Evolutionary conservation across 2,797 vertebrate species (phyloP).

Genomic region (Amblyraja radiata): DNA sequence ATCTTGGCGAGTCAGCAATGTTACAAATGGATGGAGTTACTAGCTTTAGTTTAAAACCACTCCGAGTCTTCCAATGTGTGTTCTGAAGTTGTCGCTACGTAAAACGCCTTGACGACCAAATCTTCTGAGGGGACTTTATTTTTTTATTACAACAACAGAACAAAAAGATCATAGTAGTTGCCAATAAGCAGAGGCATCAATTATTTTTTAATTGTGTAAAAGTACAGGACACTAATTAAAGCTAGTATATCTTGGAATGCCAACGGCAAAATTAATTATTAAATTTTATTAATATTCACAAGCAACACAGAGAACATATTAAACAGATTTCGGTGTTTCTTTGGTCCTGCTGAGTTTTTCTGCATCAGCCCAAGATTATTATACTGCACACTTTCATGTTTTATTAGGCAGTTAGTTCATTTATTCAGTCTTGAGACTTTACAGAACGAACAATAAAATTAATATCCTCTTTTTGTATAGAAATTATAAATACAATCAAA

Average conservation of each 20-base stretch:
- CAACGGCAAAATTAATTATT: constrained; percentile 99
- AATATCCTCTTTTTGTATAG: background rate
- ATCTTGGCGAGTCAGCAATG: background rate
- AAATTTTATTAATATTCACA: constrained; percentile 99
- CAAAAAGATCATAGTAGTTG: constrained; percentile 80
- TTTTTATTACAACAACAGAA: constrained; percentile 84
- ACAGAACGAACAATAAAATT: background rate
- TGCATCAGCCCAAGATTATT: constrained; percentile 55
- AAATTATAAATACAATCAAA: background rate
- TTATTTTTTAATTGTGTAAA: constrained; percentile 99
- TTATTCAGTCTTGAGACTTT: background rate
- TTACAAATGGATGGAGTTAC: background rate
- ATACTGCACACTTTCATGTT: constrained; percentile 13
- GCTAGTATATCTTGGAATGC: constrained; percentile 98
- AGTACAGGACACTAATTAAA: constrained; percentile 99
- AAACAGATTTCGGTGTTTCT: constrained; percentile 89
- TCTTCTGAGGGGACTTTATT: constrained; percentile 50
- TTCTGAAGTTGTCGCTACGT: constrained; percentile 59
- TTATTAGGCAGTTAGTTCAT: constrained; percentile 15
- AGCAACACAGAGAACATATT: constrained; percentile 99
- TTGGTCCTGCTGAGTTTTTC: constrained; percentile 73
- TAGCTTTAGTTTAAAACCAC: background rate
- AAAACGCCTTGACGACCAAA: constrained; percentile 63
- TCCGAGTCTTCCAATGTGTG: constrained; percentile 69
- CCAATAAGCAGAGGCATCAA: constrained; percentile 93